Base-by-base conservation (phyloP, 53 echinoderm and acorn worm genomes). In the Patiria pectinifera region DNA sequence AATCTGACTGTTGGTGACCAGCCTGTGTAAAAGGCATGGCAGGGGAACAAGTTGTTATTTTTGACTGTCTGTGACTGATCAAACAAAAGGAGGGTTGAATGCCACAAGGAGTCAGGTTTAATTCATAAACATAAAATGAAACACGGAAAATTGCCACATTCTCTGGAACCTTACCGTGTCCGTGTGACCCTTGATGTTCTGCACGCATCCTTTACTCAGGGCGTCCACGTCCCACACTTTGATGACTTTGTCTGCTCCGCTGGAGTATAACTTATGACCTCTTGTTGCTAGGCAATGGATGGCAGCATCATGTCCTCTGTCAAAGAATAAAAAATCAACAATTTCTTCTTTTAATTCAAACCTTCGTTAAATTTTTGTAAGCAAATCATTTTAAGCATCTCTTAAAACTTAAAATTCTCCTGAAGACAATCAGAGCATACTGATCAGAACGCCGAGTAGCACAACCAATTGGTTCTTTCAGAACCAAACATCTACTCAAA, bases 161-260 rank as follows among this genome's bases (percentile, higher is more conserved):
- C 60, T 60, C 2, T 12, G 60, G 0, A 60, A 12, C 35, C 35
- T 35, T 78, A 89, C 97, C 62, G 83, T 83, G 62, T 92, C 93
- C 16, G 95, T 96, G 62, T 99, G 99, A 86, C 99, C 99, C 61
- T 93, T 92, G 53, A 99, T 91, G 45, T 91, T 95, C 75, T 95
- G 97, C 59, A 96, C 87, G 69, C 97, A 96, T 25, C 99, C 99
- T 84, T 96, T 99, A 63, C 94, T 93, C 3, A 99, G 93, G 16
- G 91, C 91, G 46, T 95, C 93, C 19, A 99, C 91, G 82, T 99
- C 91, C 99, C 99, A 99, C 10, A 99, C 97, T 71, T 96, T 99
- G 89, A 99, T 99, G 45, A 95, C 93, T 45, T 76, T 94, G 80
- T 96, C 96, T 10, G 60, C 85, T 58, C 99, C 97, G 45, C 95